Evolutionary conservation across 2,888 invertebrate genomes (phyloP).

Genomic region (Ernsta delagoae): DNA sequence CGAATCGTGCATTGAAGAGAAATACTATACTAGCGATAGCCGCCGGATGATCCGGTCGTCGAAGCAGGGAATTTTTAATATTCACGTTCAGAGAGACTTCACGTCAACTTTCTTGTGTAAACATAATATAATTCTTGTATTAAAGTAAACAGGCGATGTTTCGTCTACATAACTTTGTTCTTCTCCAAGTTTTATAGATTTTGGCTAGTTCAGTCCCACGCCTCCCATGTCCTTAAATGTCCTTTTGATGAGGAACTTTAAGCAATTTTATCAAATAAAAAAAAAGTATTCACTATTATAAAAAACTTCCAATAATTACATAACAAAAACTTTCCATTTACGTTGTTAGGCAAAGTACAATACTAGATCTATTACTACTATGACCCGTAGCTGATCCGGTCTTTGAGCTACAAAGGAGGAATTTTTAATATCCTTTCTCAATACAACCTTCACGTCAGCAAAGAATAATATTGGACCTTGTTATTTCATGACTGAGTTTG

Average conservation of each 20-base stretch:
- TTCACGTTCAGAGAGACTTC: constrained; percentile 41
- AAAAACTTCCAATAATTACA: not conserved
- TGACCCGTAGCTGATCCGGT: not conserved
- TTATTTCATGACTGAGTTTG: constrained; percentile 46
- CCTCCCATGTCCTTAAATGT: too few species aligned
- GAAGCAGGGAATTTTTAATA: constrained; percentile 35
- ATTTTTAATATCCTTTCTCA: constrained; percentile 36
- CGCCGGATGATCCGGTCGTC: constrained; percentile 18
- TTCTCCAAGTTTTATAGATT: not conserved
- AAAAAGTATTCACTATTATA: too few species aligned
- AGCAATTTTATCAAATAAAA: too few species aligned
- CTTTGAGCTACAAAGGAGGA: constrained; percentile 15
- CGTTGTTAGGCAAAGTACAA: not conserved
- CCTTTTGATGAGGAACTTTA: too few species aligned
- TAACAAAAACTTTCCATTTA: not conserved
- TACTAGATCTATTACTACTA: not conserved
- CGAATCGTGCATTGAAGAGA: constrained; percentile 16
- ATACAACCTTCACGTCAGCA: constrained; percentile 47
- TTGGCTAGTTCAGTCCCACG: too few species aligned
- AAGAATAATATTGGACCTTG: constrained; percentile 40
- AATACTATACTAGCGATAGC: constrained; percentile 23
- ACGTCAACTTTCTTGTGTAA: constrained; percentile 51
- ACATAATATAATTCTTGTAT: constrained; percentile 8
- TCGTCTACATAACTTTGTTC: not conserved
- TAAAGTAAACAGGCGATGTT: not conserved